Conservation (phyloP, 2,888 invertebrate genomes). For the Crossocerus cetratus region DNA sequence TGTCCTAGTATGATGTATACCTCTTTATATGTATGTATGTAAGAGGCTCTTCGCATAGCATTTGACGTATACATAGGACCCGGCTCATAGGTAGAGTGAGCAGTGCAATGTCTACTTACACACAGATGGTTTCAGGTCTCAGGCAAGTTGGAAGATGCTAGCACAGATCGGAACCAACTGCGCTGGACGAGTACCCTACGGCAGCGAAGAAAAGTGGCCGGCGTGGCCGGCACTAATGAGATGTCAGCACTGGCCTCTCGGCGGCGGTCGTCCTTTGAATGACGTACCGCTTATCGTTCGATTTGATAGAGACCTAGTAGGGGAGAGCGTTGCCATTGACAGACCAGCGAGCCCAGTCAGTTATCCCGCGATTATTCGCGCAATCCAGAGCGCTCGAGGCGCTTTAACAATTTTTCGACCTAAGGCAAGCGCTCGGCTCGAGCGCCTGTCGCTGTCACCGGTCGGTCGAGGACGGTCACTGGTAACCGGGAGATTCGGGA, state of each 20-base stretch:
- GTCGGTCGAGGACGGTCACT: conserved; percentile 31
- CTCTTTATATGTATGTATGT: no score
- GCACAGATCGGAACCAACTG: conserved; percentile 38
- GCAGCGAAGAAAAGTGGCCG: neutral
- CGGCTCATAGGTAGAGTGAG: no score
- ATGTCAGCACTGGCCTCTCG: conserved; percentile 64
- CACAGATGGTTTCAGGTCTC: no score
- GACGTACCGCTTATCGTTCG: conserved; percentile 69
- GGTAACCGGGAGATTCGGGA: conserved; percentile 49
- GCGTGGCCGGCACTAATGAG: conserved; percentile 41
- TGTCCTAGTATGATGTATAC: no score
- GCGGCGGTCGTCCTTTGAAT: conserved; percentile 60
- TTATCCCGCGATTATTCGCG: conserved; percentile 73
- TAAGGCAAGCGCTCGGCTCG: conserved; percentile 29
- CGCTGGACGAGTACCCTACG: conserved; percentile 27
- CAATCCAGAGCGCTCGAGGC: conserved; percentile 62
- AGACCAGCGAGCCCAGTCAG: conserved; percentile 62
- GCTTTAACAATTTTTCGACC: no score
- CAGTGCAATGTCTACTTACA: no score
- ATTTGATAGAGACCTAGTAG: conserved; percentile 67
- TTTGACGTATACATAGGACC: no score
- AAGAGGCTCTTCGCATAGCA: no score
- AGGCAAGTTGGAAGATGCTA: neutral
- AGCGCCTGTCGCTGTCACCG: conserved; percentile 48
- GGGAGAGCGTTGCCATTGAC: conserved; percentile 65